Evolutionary conservation across 1,140 invertebrate species (phyloP).

Genomic region (Zaprionus nigranus): DNA sequence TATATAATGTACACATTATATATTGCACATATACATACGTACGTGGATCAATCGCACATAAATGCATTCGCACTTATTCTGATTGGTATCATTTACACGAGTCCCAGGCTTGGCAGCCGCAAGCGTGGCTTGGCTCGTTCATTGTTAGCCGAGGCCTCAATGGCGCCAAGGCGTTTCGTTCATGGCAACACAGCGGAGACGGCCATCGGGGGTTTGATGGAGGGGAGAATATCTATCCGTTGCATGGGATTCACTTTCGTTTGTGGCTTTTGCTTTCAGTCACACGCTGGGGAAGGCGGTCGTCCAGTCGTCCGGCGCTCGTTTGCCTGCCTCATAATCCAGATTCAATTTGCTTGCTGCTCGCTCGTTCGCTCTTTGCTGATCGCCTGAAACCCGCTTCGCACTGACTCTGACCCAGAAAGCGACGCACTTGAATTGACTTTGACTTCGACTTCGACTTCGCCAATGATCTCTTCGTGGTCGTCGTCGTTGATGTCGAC

Average conservation of each 20-base stretch:
- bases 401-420: constrained; percentile 66
- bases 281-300: constrained; percentile 59
- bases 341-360: constrained; percentile 53
- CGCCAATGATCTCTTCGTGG: constrained; percentile 1
- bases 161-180: constrained; percentile 60
- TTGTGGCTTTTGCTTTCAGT: constrained; percentile 71
- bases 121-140: constrained; percentile 19
- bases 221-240: constrained; percentile 14
- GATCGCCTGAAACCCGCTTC: constrained; percentile 51
- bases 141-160: constrained; percentile 28
- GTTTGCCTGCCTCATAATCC: constrained; percentile 53
- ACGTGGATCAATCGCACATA: constrained; percentile 57
- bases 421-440: constrained; percentile 56
- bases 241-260: constrained; percentile 72
- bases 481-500: background rate
- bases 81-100: constrained; percentile 74
- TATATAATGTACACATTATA: constrained; percentile 6
- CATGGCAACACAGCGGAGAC: background rate
- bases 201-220: background rate
- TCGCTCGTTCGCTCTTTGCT: constrained; percentile 32
- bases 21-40: background rate
- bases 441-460: constrained; percentile 33
- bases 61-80: constrained; percentile 82
- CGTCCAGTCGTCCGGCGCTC: constrained; percentile 41
- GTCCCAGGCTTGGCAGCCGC: constrained; percentile 27